A percentile compares a stretch with the other conserved stretches of the same genome.
Conservation (phyloP, 2,797 vertebrate genomes). For the Falco biarmicus region DNA sequence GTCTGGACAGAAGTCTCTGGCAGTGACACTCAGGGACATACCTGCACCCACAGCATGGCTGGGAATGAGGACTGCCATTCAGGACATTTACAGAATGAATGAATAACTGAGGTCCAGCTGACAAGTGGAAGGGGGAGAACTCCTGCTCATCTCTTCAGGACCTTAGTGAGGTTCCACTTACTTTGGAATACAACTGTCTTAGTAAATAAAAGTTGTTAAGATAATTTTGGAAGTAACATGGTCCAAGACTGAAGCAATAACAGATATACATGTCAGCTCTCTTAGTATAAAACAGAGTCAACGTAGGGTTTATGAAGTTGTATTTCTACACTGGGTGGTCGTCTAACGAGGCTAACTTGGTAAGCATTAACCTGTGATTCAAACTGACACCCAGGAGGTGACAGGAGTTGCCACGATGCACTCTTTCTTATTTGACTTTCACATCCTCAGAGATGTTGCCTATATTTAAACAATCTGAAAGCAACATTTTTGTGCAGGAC, state of each 20-base stretch:
- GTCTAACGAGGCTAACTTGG: background rate
- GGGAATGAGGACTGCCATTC: background rate
- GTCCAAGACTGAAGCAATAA: background rate
- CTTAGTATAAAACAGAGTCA: background rate
- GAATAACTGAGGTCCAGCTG: background rate
- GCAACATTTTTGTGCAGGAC: background rate
- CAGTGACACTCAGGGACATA: background rate
- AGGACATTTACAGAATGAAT: background rate
- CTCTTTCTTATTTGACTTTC: background rate
- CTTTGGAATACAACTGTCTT: background rate
- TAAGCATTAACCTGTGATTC: background rate
- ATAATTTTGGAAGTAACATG: background rate
- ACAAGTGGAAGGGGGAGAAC: background rate
- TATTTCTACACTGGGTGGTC: background rate
- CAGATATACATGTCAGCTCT: background rate
- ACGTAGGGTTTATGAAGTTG: background rate
- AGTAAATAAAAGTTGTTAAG: background rate
- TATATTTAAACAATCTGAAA: background rate
- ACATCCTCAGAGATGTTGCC: background rate
- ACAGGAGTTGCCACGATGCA: background rate
- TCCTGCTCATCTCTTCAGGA: background rate
- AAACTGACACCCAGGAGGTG: background rate
- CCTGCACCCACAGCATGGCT: background rate
- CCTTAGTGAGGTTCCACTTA: background rate
- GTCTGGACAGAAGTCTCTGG: background rate